A percentile compares a stretch with the other conserved stretches of the same genome.
Evolutionary conservation across 2,113 vertebrate species (phyloP).

Genomic region (Oriolus oriolus): DNA sequence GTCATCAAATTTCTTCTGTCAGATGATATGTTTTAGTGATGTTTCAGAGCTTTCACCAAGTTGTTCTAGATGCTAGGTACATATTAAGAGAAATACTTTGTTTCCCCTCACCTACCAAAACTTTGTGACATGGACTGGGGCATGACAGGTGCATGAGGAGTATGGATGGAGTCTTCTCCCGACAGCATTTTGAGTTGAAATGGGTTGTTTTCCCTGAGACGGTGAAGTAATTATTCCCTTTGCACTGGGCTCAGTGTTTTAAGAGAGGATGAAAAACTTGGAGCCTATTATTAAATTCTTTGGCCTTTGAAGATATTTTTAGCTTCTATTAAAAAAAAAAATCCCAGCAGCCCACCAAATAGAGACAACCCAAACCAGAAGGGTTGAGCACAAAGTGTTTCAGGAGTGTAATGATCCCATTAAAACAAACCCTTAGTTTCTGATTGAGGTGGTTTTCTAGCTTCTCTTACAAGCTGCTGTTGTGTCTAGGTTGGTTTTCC

Average conservation of each 20-base stretch:
- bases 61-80: neutral
- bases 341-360: no score
- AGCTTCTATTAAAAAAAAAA: neutral
- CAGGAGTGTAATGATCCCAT: neutral
- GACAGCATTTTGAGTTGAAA: neutral
- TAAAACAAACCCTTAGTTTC: neutral
- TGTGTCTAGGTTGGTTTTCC: neutral
- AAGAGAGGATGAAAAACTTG: neutral
- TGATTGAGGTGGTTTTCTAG: neutral
- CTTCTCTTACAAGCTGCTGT: neutral
- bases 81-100: neutral
- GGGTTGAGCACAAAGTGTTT: neutral
- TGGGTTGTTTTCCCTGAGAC: neutral
- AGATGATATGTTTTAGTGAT: neutral
- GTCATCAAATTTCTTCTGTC: neutral
- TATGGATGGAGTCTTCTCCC: neutral
- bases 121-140: neutral
- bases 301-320: neutral
- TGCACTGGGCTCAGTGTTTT: neutral
- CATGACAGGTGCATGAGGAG: neutral
- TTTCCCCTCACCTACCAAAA: neutral
- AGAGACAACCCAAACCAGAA: neutral
- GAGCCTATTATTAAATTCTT: neutral
- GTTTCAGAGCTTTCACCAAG: neutral
- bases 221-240: neutral